Conservation (phyloP, 1,140 invertebrate species). For the Ptiloglossa arizonensis region DNA sequence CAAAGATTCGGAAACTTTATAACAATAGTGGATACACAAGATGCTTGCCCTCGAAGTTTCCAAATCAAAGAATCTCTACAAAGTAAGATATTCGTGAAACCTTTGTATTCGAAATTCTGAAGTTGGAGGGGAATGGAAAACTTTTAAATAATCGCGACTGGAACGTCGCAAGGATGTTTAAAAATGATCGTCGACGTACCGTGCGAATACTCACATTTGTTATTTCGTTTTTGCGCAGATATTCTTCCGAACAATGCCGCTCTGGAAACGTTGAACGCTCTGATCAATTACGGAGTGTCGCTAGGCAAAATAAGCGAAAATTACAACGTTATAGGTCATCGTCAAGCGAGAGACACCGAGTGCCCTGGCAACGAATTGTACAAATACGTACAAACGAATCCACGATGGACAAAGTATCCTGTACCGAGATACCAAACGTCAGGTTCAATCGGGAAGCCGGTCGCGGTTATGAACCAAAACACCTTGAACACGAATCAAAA, state of each 20-base stretch:
- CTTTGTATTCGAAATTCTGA: too few species aligned
- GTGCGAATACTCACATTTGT: too few species aligned
- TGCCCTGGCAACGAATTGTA: constrained; percentile 83
- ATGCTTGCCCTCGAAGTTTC: too few species aligned
- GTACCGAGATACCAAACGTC: constrained; percentile 19
- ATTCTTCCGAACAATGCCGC: constrained; percentile 78
- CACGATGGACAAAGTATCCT: constrained; percentile 75
- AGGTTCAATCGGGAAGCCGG: background rate
- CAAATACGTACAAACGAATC: constrained; percentile 80
- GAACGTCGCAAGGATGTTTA: too few species aligned
- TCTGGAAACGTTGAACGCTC: constrained; percentile 72
- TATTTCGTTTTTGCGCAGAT: constrained; percentile 73
- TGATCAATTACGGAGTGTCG: constrained; percentile 79
- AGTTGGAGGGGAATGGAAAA: too few species aligned
- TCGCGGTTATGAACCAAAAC: background rate
- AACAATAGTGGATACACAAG: too few species aligned
- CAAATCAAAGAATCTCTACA: too few species aligned
- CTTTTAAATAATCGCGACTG: too few species aligned
- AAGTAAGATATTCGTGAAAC: too few species aligned
- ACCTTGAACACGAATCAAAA: background rate
- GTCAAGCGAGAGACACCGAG: constrained; percentile 78
- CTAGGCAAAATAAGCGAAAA: constrained; percentile 73
- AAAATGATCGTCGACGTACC: too few species aligned
- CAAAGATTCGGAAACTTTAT: too few species aligned
- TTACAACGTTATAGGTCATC: constrained; percentile 81